Percentiles rank a stretch among this genome's conserved stretches.
Conservation (phyloP, 2,113 vertebrate species). For the Lipophrys pholis region DNA sequence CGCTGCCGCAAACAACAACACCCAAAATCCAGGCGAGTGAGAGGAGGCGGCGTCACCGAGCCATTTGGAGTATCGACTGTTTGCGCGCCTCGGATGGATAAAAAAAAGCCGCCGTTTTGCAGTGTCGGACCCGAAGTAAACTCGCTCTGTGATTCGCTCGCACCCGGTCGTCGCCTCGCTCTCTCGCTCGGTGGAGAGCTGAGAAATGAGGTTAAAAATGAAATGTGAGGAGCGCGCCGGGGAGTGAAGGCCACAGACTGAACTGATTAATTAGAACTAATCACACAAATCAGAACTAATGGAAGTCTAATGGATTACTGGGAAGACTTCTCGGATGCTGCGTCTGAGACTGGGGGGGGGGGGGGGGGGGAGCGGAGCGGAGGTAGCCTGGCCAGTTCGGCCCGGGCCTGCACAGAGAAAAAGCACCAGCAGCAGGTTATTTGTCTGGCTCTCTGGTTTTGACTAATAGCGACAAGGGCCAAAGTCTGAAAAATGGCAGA, state of each 20-base stretch:
- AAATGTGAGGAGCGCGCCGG: slow-evolving; percentile 68
- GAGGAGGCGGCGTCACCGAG: neutral
- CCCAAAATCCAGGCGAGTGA: slow-evolving; percentile 15
- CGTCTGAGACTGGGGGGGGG: neutral
- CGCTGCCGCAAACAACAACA: neutral
- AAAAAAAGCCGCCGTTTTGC: slow-evolving; percentile 9
- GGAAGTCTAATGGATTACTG: slow-evolving; percentile 78
- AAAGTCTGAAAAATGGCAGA: slow-evolving; percentile 69
- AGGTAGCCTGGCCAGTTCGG: slow-evolving; percentile 5
- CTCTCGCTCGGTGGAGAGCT: slow-evolving; percentile 72
- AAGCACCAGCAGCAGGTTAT: slow-evolving; percentile 33
- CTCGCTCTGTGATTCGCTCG: slow-evolving; percentile 57
- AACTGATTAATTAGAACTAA: slow-evolving; percentile 82
- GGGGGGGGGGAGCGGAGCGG: neutral
- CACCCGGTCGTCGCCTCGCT: slow-evolving; percentile 54
- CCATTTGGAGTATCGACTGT: slow-evolving; percentile 44
- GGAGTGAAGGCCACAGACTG: slow-evolving; percentile 67
- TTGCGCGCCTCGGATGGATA: slow-evolving; percentile 20
- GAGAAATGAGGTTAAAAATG: slow-evolving; percentile 76
- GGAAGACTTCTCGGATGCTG: slow-evolving; percentile 54
- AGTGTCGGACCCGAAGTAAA: slow-evolving; percentile 23
- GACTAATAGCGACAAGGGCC: slow-evolving; percentile 56
- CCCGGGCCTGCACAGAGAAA: slow-evolving; percentile 30
- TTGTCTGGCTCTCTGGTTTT: slow-evolving; percentile 56
- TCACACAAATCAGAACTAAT: slow-evolving; percentile 79